Evolutionary conservation across 2,888 invertebrate genomes (phyloP).

Genomic region (Hetaerina titia): DNA sequence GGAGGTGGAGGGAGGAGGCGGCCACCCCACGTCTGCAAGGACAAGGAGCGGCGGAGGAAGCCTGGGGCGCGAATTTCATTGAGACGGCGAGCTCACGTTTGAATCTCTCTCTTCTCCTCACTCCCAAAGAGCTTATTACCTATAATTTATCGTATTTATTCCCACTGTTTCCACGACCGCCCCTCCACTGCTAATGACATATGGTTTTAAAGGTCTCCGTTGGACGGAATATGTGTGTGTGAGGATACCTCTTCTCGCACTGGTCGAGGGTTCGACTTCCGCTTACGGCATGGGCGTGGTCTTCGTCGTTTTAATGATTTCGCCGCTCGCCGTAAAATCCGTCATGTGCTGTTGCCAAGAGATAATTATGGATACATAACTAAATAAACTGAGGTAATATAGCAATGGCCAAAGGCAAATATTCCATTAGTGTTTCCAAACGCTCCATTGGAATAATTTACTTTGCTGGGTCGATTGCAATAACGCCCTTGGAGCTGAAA

Average conservation of each 20-base stretch:
- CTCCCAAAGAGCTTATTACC: not conserved
- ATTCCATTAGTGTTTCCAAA: not conserved
- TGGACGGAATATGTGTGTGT: not conserved
- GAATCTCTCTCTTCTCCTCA: not conserved
- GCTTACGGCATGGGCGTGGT: not conserved
- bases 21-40: not conserved
- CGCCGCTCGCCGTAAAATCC: not conserved
- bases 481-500: not conserved
- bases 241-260: not conserved
- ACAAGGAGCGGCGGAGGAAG: not conserved
- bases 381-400: not conserved
- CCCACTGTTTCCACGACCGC: not conserved
- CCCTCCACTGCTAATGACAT: not conserved
- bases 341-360: not conserved
- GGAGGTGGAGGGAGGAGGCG: not conserved
- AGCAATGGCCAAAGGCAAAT: not conserved
- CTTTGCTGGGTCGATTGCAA: not conserved
- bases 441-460: not conserved
- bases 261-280: not conserved
- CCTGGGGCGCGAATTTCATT: conserved; percentile 31
- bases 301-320: not conserved
- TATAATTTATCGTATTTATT: conserved; percentile 20
- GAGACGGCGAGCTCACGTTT: not conserved
- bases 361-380: not conserved
- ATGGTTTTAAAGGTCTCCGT: not conserved